phyloP scores from a whole-genome alignment of 2,797 vertebrate genomes.

The Malurus leucopterus region DNA sequence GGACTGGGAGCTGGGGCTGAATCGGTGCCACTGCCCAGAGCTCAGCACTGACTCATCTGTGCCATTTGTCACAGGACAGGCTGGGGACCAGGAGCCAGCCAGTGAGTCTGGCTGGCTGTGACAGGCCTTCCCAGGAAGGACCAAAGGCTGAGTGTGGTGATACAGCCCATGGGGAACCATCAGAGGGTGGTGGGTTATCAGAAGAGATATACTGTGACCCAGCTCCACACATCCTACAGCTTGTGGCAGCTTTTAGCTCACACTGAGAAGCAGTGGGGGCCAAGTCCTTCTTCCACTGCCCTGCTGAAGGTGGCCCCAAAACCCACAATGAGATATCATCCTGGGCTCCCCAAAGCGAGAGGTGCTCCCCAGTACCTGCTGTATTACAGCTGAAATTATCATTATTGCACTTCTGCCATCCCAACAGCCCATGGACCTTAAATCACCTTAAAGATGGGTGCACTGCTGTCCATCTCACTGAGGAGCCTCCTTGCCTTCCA shows the following conservation, averaged over 20 bases:
- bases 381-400: neutral
- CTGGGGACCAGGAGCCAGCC: neutral
- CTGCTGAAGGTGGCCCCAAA: neutral
- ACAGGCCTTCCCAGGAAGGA: neutral
- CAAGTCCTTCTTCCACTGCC: neutral
- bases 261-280: neutral
- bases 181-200: neutral
- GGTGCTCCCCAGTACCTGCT: neutral
- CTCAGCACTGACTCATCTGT: fast-evolving
- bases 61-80: neutral
- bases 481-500: neutral
- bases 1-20: neutral
- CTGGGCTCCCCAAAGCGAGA: neutral
- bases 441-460: neutral
- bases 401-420: neutral
- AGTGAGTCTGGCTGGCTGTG: neutral
- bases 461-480: neutral
- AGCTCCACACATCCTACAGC: neutral
- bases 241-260: neutral
- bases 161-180: neutral
- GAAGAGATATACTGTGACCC: fast-evolving
- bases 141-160: neutral
- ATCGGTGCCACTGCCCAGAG: neutral
- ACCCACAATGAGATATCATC: neutral
- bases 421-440: neutral